phyloP scores from a whole-genome alignment of 2,888 invertebrate genomes.

The Micropterix aruncella region DNA sequence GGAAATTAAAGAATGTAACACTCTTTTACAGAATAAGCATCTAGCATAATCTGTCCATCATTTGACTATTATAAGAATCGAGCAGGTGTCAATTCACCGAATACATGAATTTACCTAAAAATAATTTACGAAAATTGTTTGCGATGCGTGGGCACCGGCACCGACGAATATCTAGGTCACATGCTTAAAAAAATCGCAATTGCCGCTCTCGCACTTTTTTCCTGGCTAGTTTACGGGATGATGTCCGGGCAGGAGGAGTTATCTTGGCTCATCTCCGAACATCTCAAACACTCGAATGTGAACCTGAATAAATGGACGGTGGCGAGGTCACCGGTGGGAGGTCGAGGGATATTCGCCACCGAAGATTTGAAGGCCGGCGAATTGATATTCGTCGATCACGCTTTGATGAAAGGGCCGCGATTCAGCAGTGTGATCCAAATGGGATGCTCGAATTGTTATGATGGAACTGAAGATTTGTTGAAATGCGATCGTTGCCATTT shows the following conservation, averaged over 20 bases:
- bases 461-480: slow-evolving; percentile 25
- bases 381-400: slow-evolving; percentile 53
- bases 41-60: too few species aligned
- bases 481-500: slow-evolving; percentile 53
- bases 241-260: slow-evolving; percentile 38
- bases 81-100: too few species aligned
- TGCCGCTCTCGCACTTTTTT: too few species aligned
- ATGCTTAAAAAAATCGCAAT: too few species aligned
- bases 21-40: too few species aligned
- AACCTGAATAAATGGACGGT: slow-evolving; percentile 42
- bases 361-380: slow-evolving; percentile 52
- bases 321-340: slow-evolving; percentile 43
- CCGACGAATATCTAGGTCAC: too few species aligned
- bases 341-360: slow-evolving; percentile 57
- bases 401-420: slow-evolving; percentile 57
- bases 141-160: too few species aligned
- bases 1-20: too few species aligned
- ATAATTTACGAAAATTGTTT: too few species aligned
- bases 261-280: slow-evolving; percentile 30
- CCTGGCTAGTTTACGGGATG: slow-evolving; percentile 28
- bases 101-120: too few species aligned
- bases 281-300: slow-evolving; percentile 24
- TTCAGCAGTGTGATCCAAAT: slow-evolving; percentile 36
- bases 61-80: too few species aligned
- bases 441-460: slow-evolving; percentile 52